Base-by-base conservation (phyloP, 2,113 vertebrate genomes). In the Pachyramphus minor region DNA sequence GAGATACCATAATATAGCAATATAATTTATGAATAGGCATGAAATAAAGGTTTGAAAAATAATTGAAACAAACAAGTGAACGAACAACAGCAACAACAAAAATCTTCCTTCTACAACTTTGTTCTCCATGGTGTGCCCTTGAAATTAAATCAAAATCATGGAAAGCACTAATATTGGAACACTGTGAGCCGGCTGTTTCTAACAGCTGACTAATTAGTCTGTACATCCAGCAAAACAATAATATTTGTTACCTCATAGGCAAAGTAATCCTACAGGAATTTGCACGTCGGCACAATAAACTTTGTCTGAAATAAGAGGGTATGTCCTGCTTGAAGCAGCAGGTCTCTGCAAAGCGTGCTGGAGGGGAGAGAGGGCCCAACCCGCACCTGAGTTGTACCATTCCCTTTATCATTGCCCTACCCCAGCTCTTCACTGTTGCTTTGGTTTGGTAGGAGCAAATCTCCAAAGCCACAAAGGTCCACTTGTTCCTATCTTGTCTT, bases 11-110 rank as follows among this genome's bases (percentile, higher is more conserved):
- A 96, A 95, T 79, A 77, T 37, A 87, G 71, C 72, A 94, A 64
- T 84, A 87, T 81, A 94, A 97, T 97, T 97, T 98, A 97, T 97
- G 94, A 98, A 97, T 93, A 53, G 7, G 44, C 52, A 95, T 92
- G 85, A 95, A 93, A 94, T 86, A 97, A 97, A 97, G 85, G 86
- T 95, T 97, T 97, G 78, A 37, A 96, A 95, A 91, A 96, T 73
- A 93, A 95, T 74, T 58, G 84, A 97, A 96, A 92, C 81, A 96
- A 98, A 97, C 95, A 96, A 93, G 55, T 45, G 76, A 91, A 33
- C 56, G 16, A 30, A 80, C 37, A 90, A 66, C 39, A 88, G 44
- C 41, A 82, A 75, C 6, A 93, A 81, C 12, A 85, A 76, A 88
- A 33, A 19, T 25, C 22, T 33, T 96, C n/a, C 80, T 53, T 84